Conservation (phyloP, 2,113 vertebrate genomes). For the Sander vitreus region DNA sequence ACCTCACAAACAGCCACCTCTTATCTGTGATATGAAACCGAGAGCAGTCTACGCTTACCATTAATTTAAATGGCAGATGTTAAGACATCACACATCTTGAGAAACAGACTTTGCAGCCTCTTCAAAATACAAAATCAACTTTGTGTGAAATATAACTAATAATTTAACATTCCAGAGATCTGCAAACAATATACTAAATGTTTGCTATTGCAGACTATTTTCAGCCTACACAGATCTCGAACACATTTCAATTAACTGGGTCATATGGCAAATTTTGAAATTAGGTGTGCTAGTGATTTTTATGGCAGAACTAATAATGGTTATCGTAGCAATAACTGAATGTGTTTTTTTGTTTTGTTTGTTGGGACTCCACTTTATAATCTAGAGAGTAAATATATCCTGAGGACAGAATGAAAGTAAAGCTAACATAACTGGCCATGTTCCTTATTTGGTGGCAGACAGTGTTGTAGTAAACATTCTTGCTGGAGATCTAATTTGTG, state of each 20-base stretch:
- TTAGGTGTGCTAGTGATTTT: neutral
- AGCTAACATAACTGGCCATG: neutral
- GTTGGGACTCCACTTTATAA: neutral
- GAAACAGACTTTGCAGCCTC: neutral
- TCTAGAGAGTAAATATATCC: neutral
- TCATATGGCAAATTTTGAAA: neutral
- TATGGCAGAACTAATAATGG: neutral
- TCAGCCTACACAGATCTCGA: neutral
- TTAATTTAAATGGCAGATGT: slow-evolving; percentile 28
- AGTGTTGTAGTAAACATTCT: neutral
- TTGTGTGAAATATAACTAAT: neutral
- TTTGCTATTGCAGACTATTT: neutral
- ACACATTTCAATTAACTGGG: neutral
- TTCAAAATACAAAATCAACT: slow-evolving; percentile 7
- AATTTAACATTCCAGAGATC: neutral
- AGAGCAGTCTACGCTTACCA: slow-evolving; percentile 6
- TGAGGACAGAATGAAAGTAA: neutral
- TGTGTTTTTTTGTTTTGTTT: neutral
- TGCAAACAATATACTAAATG: neutral
- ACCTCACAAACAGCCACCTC: slow-evolving; percentile 6
- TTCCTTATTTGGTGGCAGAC: neutral
- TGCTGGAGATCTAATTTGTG: neutral
- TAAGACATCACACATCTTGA: neutral
- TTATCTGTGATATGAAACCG: slow-evolving; percentile 32
- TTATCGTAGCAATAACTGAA: neutral